Conservation (phyloP, 2,888 invertebrate genomes). For the Lacanobia oleracea region DNA sequence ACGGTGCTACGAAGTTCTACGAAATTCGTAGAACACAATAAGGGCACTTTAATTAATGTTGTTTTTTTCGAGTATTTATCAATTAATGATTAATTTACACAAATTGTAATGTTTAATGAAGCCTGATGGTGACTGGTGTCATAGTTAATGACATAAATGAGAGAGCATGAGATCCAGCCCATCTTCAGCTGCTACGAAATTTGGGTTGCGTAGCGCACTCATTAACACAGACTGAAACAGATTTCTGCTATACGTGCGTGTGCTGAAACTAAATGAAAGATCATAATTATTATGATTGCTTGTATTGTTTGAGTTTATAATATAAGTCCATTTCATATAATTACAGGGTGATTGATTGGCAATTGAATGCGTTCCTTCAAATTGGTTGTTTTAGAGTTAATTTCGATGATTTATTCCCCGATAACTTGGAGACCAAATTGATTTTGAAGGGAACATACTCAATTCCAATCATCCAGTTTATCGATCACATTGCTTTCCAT, state of each 20-base stretch:
- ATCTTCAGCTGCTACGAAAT: constrained; percentile 13
- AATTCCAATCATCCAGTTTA: no score
- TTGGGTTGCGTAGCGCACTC: constrained; percentile 14
- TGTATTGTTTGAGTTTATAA: neutral
- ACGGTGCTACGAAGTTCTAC: constrained; percentile 58
- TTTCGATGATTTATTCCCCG: no score
- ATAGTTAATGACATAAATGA: neutral
- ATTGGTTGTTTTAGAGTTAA: no score
- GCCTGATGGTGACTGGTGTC: neutral
- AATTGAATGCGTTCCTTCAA: no score
- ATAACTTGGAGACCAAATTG: no score
- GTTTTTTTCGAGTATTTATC: constrained; percentile 6
- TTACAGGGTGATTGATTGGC: no score
- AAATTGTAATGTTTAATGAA: constrained; percentile 3
- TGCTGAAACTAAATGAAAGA: neutral
- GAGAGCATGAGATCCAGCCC: neutral
- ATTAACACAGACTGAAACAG: neutral
- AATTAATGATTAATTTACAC: constrained; percentile 8
- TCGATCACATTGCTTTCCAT: no score
- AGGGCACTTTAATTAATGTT: constrained; percentile 17
- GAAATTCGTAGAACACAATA: constrained; percentile 47
- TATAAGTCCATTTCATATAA: neutral
- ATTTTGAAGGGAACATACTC: no score
- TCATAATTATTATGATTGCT: neutral
- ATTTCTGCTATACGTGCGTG: neutral